Percentiles rank a stretch among this genome's conserved stretches.
phyloP scores from a whole-genome alignment of 2,113 vertebrate species.

The Pelmatolapia mariae region DNA sequence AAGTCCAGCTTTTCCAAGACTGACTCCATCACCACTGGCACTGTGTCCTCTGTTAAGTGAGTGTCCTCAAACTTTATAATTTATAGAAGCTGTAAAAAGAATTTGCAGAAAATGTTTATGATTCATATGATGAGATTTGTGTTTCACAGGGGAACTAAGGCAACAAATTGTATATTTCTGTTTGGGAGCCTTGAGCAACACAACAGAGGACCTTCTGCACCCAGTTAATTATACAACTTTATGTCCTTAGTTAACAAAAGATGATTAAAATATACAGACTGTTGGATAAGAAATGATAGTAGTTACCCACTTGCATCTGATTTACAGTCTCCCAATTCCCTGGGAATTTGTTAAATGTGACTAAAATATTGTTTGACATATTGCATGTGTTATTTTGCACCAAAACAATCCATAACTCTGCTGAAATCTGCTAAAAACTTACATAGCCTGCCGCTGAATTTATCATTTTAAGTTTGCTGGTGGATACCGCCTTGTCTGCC shows the following conservation, averaged over 20 bases:
- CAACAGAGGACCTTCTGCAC: neutral
- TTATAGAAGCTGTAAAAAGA: neutral
- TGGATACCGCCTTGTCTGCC: slow-evolving; percentile 6
- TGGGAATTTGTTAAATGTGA: neutral
- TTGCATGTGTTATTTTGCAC: neutral
- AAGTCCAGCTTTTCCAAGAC: slow-evolving; percentile 99
- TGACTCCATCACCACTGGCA: slow-evolving; percentile 98
- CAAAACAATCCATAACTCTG: neutral
- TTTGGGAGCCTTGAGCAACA: neutral
- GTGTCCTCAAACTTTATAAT: slow-evolving; percentile 19
- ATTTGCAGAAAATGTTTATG: neutral
- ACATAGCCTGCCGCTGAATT: slow-evolving; percentile 1
- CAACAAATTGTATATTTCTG: neutral
- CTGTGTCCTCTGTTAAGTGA: slow-evolving; percentile 98
- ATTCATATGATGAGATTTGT: rapidly evolving
- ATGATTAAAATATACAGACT: neutral
- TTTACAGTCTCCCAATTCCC: neutral
- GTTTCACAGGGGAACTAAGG: neutral
- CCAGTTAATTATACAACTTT: neutral
- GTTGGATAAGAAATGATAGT: neutral
- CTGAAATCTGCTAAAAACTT: neutral
- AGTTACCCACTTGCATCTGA: neutral
- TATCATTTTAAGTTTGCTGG: slow-evolving; percentile 32
- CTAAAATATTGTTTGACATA: neutral
- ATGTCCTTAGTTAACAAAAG: neutral